Evolutionary conservation across 2,797 vertebrate species (phyloP), one percentile per base, ranked within the genome.

Genomic region (Gymnothorax reevesii): DNA sequence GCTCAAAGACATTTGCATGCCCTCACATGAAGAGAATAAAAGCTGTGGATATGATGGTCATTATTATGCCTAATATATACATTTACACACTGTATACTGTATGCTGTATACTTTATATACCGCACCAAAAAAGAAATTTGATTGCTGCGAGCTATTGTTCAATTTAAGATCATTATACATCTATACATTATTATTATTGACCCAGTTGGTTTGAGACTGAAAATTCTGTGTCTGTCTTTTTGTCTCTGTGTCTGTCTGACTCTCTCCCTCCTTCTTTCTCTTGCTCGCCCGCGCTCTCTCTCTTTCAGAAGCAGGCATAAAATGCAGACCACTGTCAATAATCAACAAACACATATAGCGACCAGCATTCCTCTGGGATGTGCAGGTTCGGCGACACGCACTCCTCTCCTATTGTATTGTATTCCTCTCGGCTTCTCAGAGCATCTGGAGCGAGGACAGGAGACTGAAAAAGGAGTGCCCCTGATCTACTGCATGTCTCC

Each of bases 401-500:
- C 17, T 27, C 42, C 42, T 73, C 77, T 20, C 13, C 62, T 22
- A 25, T 55, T 55, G 49, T 55, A 80, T 42, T 79, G 71, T 83
- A 42, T 55, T 12, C 57, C 59, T 69, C 57, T 79, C 57, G 33
- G 25, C 85, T 42, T 55, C 69, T 87, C 57, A 75, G 5, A 69
- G 75, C 25, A 52, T 71, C 62, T 1, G 66, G 71, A 17, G 59
- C n/a, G 77, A 82, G 33, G 27, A 69, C 83, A 83, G 57, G 60
- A 42, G 22, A 84, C 69, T 80, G n/a, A 89, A 85, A 88, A 88
- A 90, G 88, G 88, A 89, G 87, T 88, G 87, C 49, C 87, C 33
- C 60, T 52, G 22, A 33, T 25, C 17, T 59, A 27, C 88, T 88
- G 87, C 83, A 57, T 84, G 62, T 64, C 88, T 95, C 93, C 94